These are phyloP conservation scores for Sebastes trivittatus DNA, from an alignment of 2,797 vertebrate genomes.

Conservation along the genomic window DNA sequence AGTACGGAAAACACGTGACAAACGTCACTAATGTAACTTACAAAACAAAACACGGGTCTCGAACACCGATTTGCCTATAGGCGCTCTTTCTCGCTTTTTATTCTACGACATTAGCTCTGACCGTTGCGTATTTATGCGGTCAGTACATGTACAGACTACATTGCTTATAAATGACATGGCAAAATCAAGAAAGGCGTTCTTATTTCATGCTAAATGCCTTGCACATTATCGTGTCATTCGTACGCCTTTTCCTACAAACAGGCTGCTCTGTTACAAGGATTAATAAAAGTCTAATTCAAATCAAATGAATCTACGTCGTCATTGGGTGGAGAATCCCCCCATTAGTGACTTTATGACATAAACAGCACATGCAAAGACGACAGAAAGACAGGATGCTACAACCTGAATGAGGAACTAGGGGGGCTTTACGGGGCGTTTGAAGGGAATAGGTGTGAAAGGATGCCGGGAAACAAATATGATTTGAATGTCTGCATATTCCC, in stretches of 20 bases:
- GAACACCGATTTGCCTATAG: too few relatives aligned
- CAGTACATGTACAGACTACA: not conserved
- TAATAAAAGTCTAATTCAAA: not conserved
- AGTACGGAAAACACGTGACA: not conserved
- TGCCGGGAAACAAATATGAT: conserved; percentile 46
- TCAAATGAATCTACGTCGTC: not conserved
- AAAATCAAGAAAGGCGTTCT: too few relatives aligned
- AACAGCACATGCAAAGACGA: not conserved
- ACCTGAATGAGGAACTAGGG: not conserved
- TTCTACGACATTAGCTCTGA: too few relatives aligned
- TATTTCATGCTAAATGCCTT: too few relatives aligned
- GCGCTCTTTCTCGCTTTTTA: too few relatives aligned
- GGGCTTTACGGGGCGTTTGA: not conserved
- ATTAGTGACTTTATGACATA: not conserved
- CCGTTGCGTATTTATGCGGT: too few relatives aligned
- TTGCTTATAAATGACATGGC: not conserved
- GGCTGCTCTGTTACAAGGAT: not conserved
- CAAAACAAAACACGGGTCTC: not conserved
- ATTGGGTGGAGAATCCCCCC: not conserved
- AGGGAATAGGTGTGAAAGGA: conserved; percentile 26
- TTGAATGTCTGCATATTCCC: conserved; percentile 55
- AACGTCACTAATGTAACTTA: not conserved
- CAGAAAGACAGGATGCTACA: not conserved
- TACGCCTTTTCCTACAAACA: not conserved
- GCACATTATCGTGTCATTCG: too few relatives aligned